A percentile compares a stretch with the other conserved stretches of the same genome.
Evolutionary conservation across 2,797 vertebrate species (phyloP).

Genomic region (Vipera latastei): DNA sequence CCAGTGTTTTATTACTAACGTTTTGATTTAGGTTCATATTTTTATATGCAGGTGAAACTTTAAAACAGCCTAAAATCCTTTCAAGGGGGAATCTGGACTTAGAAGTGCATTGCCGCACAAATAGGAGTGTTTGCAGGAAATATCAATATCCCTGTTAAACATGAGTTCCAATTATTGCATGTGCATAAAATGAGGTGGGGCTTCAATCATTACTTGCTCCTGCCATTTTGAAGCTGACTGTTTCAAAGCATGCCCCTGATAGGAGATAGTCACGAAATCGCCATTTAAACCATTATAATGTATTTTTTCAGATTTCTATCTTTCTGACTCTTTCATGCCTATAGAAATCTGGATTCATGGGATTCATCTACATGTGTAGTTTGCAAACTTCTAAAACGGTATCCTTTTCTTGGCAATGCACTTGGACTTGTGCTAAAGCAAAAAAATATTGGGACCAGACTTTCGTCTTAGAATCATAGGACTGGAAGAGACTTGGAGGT

Average conservation of each 20-base stretch:
- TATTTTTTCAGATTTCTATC: background rate
- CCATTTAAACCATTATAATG: conserved; percentile 16
- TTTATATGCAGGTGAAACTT: background rate
- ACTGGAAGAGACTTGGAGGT: background rate
- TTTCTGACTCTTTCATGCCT: conserved; percentile 7
- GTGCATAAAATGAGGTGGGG: background rate
- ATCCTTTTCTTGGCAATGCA: background rate
- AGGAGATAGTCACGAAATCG: background rate
- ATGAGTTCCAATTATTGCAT: background rate
- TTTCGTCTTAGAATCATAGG: background rate
- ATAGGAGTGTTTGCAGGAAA: background rate
- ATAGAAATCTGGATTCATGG: conserved; percentile 4
- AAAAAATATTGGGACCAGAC: background rate
- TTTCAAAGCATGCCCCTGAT: background rate
- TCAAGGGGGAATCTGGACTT: background rate
- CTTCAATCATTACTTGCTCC: background rate
- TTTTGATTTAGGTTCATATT: background rate
- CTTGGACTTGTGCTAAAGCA: background rate
- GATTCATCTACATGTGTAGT: background rate
- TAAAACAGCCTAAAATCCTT: background rate
- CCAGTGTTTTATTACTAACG: background rate
- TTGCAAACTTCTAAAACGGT: background rate
- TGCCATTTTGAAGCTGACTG: background rate
- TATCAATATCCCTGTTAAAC: background rate
- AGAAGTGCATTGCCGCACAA: background rate